Conservation (phyloP, 2,113 vertebrate genomes). For the Martes martes region DNA sequence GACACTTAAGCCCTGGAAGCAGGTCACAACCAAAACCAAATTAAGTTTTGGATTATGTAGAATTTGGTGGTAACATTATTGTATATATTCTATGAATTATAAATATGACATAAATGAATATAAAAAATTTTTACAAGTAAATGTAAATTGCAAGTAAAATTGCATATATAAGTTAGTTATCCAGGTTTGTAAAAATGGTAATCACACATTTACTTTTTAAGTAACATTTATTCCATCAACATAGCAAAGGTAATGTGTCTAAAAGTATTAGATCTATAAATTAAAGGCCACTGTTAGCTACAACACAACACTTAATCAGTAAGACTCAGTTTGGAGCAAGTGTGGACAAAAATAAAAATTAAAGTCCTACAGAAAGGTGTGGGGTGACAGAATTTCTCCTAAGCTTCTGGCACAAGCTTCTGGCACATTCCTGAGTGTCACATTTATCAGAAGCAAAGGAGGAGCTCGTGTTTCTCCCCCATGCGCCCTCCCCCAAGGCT, state of each 20-base stretch:
- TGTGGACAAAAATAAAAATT: background rate
- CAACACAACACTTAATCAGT: too few relatives aligned
- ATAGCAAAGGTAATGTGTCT: background rate
- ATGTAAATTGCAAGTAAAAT: background rate
- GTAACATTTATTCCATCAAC: background rate
- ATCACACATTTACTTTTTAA: background rate
- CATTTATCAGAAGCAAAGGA: background rate
- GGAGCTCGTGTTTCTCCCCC: fast-evolving
- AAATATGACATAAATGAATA: background rate
- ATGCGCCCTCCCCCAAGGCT: background rate
- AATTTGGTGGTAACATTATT: background rate
- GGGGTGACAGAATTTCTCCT: background rate
- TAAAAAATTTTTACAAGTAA: background rate
- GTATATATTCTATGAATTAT: background rate
- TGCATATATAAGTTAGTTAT: background rate
- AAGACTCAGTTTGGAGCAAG: background rate
- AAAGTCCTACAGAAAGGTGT: background rate
- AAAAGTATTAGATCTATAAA: background rate
- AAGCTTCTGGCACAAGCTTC: background rate
- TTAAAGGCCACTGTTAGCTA: background rate
- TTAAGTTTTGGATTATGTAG: too few relatives aligned
- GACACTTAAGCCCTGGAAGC: background rate
- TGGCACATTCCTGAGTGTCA: background rate
- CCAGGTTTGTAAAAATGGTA: background rate
- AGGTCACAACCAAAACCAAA: background rate